Evolutionary conservation across 1,140 invertebrate species (phyloP), one percentile per base, ranked within the genome.

Genomic region (Agraylea sexmaculata): DNA sequence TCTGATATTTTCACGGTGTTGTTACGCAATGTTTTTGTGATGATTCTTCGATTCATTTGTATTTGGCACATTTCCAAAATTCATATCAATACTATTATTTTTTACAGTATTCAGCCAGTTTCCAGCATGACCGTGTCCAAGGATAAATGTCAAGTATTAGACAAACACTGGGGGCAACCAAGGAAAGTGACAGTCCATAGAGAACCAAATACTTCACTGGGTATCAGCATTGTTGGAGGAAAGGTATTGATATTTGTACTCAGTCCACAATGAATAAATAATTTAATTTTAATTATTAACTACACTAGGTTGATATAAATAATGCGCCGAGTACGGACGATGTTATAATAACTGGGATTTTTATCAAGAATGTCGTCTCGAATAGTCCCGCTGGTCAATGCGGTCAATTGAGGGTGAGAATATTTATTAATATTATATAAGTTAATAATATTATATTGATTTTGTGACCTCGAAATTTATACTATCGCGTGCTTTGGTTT

Each of bases 181-280:
- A 69, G 87, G 43, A 67, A 70, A 2, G 84, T 94, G 4, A 67
- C 75, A 43, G 66, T 95, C 19, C 65, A 71, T 27, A 63, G 88
- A 30, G 77, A 86, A 52, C 75, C 78, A 0, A 75, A 75, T 13
- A 74, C 75, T 4, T 69, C 64, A 73, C 68, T 95, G 8, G 94
- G 94, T 1, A 94, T 99, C 58, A 94, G 88, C 62, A 97, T 99
- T 53, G 92, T 99, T 32, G 90, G 93, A 38, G 91, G 91, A 48
- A 90, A 92, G 71, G 87, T 92, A 53, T 70, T 36, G 15, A 33
- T 12, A 27, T 41, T 11, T 33, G 19, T 19, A 8, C 11, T 5
- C 6, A 31, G 23, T n/a, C 12, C 18, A 22, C 7, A 40, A 32
- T 11, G 16, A 33, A 22, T n/a, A 33, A 40, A 5, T 40, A n/a